A percentile compares a stretch with the other conserved stretches of the same genome.
phyloP scores from a whole-genome alignment of 2,888 invertebrate species.

The Psylliodes chrysocephalus region DNA sequence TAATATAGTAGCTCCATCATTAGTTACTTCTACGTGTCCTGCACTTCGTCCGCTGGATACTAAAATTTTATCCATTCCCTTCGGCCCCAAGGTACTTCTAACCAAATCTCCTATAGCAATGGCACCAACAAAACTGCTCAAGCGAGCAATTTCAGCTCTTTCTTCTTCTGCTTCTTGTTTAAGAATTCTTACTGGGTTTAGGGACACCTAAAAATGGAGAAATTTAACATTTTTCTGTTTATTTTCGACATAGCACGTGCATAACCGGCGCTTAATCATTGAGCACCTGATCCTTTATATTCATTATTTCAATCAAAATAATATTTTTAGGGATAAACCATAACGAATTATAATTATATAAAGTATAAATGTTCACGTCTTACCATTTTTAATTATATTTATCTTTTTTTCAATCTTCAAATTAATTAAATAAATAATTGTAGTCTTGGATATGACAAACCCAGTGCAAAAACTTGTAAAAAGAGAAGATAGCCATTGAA shows the following conservation, averaged over 20 bases:
- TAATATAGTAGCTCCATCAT: conserved; percentile 98
- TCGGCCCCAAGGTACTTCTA: conserved; percentile 97
- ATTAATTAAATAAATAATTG: conserved; percentile 20
- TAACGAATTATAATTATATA: background rate
- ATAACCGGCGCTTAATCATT: conserved; percentile 8
- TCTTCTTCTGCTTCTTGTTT: conserved; percentile 98
- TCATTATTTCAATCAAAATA: conserved; percentile 1
- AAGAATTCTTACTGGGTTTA: conserved; percentile 94
- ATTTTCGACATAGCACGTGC: conserved; percentile 25
- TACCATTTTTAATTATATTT: conserved; percentile 27
- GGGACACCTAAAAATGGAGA: conserved; percentile 71
- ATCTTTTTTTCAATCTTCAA: background rate
- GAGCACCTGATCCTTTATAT: conserved; percentile 11
- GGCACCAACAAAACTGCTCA: conserved; percentile 98
- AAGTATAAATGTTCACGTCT: conserved; percentile 16
- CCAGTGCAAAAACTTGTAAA: too few relatives aligned
- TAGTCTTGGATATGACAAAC: conserved; percentile 6
- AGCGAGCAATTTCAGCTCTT: conserved; percentile 94
- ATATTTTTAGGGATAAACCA: background rate
- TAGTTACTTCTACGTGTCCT: conserved; percentile 93
- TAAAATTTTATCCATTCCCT: conserved; percentile 97
- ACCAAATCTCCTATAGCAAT: conserved; percentile 99
- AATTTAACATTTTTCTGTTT: background rate
- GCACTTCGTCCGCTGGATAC: conserved; percentile 83
- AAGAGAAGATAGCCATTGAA: too few relatives aligned